Evolutionary conservation across 92 coral and sea anemone genomes (phyloP).

Genomic region (Bergia puertoricense): DNA sequence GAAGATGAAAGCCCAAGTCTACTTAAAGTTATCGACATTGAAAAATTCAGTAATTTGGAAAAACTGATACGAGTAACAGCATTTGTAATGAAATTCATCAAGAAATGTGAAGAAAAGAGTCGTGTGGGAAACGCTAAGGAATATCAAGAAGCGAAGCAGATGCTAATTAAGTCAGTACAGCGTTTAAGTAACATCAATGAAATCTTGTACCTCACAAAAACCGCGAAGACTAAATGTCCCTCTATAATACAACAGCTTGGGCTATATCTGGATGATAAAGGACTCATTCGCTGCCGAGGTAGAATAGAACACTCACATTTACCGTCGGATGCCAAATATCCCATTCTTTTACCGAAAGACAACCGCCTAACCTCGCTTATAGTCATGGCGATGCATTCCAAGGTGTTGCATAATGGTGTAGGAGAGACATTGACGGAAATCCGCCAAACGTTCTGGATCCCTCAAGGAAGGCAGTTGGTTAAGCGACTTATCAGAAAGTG

Average conservation of each 20-base stretch:
- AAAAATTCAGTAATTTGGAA: slow-evolving; percentile 46
- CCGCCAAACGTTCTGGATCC: slow-evolving; percentile 10
- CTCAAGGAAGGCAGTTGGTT: not conserved
- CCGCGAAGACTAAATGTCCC: no score
- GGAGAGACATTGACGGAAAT: slow-evolving; percentile 2
- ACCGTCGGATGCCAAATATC: no score
- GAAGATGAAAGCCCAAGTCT: slow-evolving; percentile 8
- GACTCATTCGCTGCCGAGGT: no score
- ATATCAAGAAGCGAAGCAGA: no score
- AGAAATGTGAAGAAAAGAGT: not conserved
- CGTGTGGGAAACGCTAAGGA: no score
- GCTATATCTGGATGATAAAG: no score
- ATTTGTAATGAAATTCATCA: slow-evolving; percentile 28
- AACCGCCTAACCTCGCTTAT: not conserved
- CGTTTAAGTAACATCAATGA: no score
- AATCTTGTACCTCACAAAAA: no score
- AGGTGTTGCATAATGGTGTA: not conserved
- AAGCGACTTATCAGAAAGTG: slow-evolving; percentile 1
- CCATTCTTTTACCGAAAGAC: not conserved
- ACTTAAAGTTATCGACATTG: slow-evolving; percentile 41
- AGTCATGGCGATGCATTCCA: not conserved
- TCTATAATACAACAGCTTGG: no score
- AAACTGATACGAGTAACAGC: slow-evolving; percentile 36
- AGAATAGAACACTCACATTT: no score
- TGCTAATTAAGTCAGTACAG: no score